Evolutionary conservation across 2,113 vertebrate genomes (phyloP).

Genomic region (Numida meleagris): DNA sequence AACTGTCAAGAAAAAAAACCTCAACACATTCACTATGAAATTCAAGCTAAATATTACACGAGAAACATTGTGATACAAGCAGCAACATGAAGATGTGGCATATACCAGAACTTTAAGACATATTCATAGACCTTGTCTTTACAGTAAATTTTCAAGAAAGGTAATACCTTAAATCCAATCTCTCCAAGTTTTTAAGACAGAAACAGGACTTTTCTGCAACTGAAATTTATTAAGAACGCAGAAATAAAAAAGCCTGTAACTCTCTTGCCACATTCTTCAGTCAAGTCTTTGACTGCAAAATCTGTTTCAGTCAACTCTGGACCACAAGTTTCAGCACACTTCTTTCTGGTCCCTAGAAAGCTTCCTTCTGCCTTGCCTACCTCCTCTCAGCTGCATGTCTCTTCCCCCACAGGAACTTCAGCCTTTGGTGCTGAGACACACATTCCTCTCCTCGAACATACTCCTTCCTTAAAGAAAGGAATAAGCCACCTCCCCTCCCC

Average conservation of each 20-base stretch:
- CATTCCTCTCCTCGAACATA: accelerated
- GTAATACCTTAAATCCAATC: background rate
- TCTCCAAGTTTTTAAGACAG: background rate
- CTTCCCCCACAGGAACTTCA: background rate
- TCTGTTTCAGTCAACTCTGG: background rate
- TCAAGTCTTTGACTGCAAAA: background rate
- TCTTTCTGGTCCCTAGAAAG: background rate
- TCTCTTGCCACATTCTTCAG: background rate
- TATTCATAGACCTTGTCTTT: background rate
- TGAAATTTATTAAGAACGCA: background rate
- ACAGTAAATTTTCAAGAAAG: background rate
- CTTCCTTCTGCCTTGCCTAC: background rate
- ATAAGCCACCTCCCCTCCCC: background rate
- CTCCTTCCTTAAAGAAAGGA: background rate
- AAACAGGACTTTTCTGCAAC: background rate
- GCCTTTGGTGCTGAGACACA: background rate
- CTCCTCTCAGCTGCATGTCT: background rate
- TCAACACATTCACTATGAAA: background rate
- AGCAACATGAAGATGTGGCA: background rate
- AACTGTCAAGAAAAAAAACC: background rate
- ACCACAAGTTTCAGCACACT: background rate
- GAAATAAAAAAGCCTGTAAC: background rate
- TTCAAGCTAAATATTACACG: background rate
- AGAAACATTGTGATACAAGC: background rate
- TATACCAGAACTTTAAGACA: background rate